These are phyloP conservation scores for Eupithecia dodoneata DNA, from an alignment of 2,888 invertebrate species.

Conservation along the genomic window DNA sequence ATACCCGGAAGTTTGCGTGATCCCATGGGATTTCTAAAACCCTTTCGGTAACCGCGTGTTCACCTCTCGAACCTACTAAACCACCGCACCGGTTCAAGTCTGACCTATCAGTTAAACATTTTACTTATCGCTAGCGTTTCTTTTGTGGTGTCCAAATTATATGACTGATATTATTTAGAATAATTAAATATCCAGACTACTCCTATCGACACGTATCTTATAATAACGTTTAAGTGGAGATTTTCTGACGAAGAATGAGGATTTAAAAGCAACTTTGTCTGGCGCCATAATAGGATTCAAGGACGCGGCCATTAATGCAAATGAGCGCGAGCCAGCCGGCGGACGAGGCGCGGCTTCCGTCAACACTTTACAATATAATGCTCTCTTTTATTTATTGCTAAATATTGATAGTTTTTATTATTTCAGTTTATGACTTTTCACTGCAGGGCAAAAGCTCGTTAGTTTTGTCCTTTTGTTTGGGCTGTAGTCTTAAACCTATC, in stretches of 20 bases:
- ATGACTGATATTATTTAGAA: neutral
- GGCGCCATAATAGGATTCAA: neutral
- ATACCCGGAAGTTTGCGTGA: constrained; percentile 1
- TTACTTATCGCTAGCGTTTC: neutral
- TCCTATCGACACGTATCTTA: neutral
- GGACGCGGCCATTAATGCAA: neutral
- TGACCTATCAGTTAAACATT: neutral
- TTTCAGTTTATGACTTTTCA: neutral
- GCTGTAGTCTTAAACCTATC: neutral
- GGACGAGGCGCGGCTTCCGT: no score
- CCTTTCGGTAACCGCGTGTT: neutral
- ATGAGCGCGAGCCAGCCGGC: neutral
- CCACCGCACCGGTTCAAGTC: neutral
- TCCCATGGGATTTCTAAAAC: neutral
- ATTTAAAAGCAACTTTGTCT: neutral
- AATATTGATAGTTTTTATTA: neutral
- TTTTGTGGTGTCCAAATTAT: neutral
- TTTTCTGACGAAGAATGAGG: neutral
- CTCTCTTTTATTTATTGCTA: neutral
- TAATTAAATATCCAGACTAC: neutral
- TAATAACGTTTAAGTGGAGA: neutral
- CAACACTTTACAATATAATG: neutral
- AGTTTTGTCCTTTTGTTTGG: neutral
- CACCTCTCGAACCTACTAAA: neutral
- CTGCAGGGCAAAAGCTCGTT: neutral